Base-by-base conservation (phyloP, 2,113 vertebrate species). In the Sinosuthora webbiana region DNA sequence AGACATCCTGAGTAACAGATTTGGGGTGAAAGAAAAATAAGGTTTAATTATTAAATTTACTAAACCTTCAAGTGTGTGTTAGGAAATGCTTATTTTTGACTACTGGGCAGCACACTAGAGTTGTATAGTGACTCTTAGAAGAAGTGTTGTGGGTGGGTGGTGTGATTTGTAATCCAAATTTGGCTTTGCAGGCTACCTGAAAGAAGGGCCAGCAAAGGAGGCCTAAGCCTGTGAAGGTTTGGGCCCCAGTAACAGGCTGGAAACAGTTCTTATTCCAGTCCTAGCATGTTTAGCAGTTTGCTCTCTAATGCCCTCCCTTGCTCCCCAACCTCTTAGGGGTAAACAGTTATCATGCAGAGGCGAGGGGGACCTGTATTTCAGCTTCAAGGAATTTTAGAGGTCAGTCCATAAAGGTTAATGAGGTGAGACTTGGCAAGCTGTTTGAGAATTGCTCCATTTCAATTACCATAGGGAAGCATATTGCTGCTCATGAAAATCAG, bases 331-430 rank as follows among this genome's bases (percentile, higher is more conserved):
- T 68, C 52, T 74, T 45, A 6, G 62, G 83, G 41, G 30, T 86
- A 83, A 88, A 37, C 56, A 83, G 75, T 85, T 73, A 47, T 3
- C 2, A 8, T 44, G 25, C 53, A 78, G 69, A 62, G 74, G 53
- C 60, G 68, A 82, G n/a, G 11, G 73, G 89, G 80, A 70, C 73
- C 69, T 88, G 53, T 81, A 50, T 68, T 97, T n/a, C 57, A 79
- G 76, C 76, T 96, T 91, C 89, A 96, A 95, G 93, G 94, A 92
- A 82, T 94, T 91, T 83, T 92, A 83, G 91, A 93, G 91, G 95
- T 95, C 92, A 90, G 75, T 95, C 75, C 18, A 13, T 87, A 93
- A 92, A 93, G 94, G 94, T 95, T 93, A 94, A 80, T 83, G 91
- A 94, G 94, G 92, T 92, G 93, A 94, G 79, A 91, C 88, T 81